These are phyloP conservation scores for Aurelia aurita DNA, from an alignment of 30 jellyfish, hydroid and myxozoan species.

Conservation along the genomic window DNA sequence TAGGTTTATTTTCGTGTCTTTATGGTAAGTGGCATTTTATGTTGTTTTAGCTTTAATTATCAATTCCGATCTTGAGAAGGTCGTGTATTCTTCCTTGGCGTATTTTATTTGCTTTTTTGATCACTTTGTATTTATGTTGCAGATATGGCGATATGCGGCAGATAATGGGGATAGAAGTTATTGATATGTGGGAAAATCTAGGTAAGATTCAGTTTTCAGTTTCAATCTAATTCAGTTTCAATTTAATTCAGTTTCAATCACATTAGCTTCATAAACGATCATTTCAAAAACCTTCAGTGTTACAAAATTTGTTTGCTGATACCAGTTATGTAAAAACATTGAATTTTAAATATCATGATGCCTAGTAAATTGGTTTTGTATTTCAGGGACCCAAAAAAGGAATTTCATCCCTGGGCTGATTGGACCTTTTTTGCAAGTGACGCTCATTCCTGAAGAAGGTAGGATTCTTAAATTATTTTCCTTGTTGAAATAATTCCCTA, in stretches of 20 bases:
- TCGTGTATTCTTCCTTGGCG: too few species aligned
- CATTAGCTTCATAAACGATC: too few species aligned
- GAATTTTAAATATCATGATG: too few species aligned
- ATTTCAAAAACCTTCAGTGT: too few species aligned
- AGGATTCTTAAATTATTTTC: neutral
- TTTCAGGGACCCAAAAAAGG: slow-evolving; percentile 74
- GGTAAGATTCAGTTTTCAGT: slow-evolving; percentile 48
- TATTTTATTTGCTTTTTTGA: neutral
- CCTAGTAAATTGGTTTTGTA: neutral
- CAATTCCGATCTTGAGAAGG: neutral
- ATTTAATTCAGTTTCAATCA: too few species aligned
- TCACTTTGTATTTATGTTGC: neutral
- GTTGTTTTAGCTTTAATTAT: too few species aligned
- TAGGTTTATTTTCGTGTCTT: too few species aligned
- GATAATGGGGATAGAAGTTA: slow-evolving; percentile 88
- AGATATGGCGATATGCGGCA: slow-evolving; percentile 96
- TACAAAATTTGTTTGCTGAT: too few species aligned
- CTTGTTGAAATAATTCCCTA: too few species aligned
- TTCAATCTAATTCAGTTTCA: too few species aligned
- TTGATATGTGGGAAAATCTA: slow-evolving; percentile 90
- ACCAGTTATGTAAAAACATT: too few species aligned
- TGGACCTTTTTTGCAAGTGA: slow-evolving; percentile 92
- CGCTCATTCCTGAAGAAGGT: slow-evolving; percentile 94
- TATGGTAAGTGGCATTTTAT: too few species aligned
- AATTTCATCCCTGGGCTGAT: slow-evolving; percentile 87